phyloP scores from a whole-genome alignment of 2,113 vertebrate species.

The Rhizomys pruinosus region DNA sequence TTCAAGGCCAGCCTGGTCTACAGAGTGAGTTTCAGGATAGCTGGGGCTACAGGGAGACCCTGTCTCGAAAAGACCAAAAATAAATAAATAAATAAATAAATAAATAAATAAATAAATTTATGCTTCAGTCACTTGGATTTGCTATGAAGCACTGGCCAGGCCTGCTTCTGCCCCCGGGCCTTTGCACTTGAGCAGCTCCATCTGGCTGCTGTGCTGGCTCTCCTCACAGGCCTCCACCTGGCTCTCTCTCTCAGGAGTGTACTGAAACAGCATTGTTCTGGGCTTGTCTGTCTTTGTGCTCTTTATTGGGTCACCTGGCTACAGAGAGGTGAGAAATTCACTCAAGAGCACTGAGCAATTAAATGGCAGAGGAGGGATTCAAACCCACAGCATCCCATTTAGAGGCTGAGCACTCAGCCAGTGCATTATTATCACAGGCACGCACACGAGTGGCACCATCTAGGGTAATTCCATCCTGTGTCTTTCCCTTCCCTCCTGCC shows the following conservation, averaged over 20 bases:
- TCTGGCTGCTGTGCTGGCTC: not conserved
- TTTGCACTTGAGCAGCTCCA: not conserved
- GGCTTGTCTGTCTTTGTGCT: not conserved
- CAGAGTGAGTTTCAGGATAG: too few species aligned
- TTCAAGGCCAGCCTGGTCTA: too few species aligned
- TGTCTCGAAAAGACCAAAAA: too few species aligned
- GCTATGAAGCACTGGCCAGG: not conserved
- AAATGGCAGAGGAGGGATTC: not conserved
- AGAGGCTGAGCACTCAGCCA: not conserved
- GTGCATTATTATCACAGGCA: not conserved
- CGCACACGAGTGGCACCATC: fast-evolving
- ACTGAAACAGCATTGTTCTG: not conserved
- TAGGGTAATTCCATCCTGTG: slow-evolving; percentile 9
- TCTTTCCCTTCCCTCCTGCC: not conserved
- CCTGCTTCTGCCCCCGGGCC: not conserved
- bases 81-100: too few species aligned
- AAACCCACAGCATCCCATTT: not conserved
- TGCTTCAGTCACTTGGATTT: not conserved
- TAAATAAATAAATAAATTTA: too few species aligned
- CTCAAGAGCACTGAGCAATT: slow-evolving; percentile 1
- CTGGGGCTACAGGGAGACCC: too few species aligned
- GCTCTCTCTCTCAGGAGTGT: not conserved
- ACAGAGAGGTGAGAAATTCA: slow-evolving; percentile 27
- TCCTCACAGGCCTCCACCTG: not conserved
- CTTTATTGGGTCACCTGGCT: not conserved